Evolutionary conservation across 1,140 invertebrate species (phyloP).

Genomic region (Subanguina moxae): DNA sequence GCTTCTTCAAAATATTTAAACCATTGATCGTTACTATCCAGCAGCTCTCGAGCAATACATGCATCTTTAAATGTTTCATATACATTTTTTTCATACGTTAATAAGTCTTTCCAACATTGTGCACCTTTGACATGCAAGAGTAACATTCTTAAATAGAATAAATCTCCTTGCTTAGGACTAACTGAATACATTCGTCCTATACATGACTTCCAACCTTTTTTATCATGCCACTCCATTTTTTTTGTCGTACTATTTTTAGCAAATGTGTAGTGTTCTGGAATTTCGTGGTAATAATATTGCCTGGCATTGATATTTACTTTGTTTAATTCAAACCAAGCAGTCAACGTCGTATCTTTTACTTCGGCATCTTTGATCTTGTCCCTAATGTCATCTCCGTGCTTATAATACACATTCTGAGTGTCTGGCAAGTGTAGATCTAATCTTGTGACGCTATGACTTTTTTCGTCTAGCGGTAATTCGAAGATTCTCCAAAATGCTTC

Average conservation of each 20-base stretch:
- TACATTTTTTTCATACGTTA: constrained; percentile 24
- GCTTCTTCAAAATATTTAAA: constrained; percentile 20
- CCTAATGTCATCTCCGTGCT: not conserved
- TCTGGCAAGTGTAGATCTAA: not conserved
- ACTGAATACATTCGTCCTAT: constrained; percentile 44
- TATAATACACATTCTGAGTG: not conserved
- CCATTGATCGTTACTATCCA: constrained; percentile 20
- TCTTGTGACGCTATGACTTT: not conserved
- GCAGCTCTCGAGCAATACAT: constrained; percentile 3
- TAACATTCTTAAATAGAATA: constrained; percentile 43
- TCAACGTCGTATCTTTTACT: not conserved
- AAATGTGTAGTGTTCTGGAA: too few species aligned
- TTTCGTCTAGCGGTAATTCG: not conserved
- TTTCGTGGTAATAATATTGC: too few species aligned
- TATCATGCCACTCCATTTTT: too few species aligned
- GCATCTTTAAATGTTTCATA: constrained; percentile 22
- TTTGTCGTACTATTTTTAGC: too few species aligned
- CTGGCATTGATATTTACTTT: not conserved
- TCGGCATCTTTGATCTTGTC: not conserved
- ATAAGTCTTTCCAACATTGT: constrained; percentile 39
- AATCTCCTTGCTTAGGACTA: constrained; percentile 27
- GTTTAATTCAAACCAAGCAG: not conserved
- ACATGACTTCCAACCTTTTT: not conserved
- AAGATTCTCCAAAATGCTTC: not conserved
- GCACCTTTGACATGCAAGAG: constrained; percentile 36